Base-by-base conservation (phyloP, 2,888 invertebrate genomes). In the Pilophorus perplexus region DNA sequence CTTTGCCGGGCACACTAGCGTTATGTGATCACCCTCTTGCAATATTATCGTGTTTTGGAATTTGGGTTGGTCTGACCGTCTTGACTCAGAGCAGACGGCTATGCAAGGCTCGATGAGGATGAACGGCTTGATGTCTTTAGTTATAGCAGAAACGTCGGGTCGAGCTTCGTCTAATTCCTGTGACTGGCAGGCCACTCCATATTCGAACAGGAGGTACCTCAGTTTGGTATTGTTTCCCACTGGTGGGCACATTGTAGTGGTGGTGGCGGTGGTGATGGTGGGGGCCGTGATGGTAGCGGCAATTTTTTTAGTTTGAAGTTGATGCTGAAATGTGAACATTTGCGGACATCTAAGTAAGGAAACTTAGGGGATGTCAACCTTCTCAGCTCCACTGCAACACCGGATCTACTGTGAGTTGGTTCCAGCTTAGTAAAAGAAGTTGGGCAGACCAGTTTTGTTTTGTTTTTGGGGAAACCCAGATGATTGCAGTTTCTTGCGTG, bases 1-100 rank as follows among this genome's bases (percentile, higher is more conserved):
- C n/a, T n/a, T n/a, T n/a, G 83, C 83, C 1, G 83, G 82, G 74
- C 85, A 85, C 25, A 78, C 72, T 38, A 84, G 73, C 2, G 79
- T 79, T 40, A 83, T 74, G 74, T 83, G 81, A 1, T 80, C 79
- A 68, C 81, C 79, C 75, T 84, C 81, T 14, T 78, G 76, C 37
- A 85, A 73, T 37, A 82, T 75, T 67, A 79, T 77, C 50, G 78
- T 79, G 72, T 79, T 81, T 59, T 77, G 77, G 68, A 81, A 81
- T 72, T 80, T 81, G 68, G 79, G 82, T 38, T 74, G 76, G 50
- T 74, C 73, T 23, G 73, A 75, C 72, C 78, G 80, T 1, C 76
- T 75, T 55, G 38, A 54, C 20, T 22, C 52, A 38, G 77, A 75
- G 77, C 79, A 79, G 6, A 67, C 74, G 22, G 77, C 78, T 48